Conservation (phyloP, 2,797 vertebrate genomes). For the Neopelma chrysocephalum region DNA sequence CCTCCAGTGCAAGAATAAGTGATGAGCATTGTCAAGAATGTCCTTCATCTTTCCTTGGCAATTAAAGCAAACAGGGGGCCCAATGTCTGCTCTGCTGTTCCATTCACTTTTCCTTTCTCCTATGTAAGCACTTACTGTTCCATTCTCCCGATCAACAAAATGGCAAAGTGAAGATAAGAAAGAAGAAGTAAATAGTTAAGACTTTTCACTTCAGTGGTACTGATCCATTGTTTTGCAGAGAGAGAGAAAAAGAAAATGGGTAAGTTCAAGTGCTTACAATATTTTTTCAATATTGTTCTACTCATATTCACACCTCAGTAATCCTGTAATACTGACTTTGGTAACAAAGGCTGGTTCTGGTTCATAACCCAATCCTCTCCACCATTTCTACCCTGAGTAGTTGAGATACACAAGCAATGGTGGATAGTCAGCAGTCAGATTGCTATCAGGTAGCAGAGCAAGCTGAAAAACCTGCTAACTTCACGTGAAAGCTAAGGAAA, state of each 20-base stretch:
- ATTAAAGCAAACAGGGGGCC: not conserved
- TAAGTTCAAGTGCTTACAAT: not conserved
- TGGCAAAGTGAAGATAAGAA: not conserved
- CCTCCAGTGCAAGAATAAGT: slow-evolving; percentile 17
- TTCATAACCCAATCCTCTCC: not conserved
- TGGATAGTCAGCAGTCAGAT: not conserved
- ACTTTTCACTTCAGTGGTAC: not conserved
- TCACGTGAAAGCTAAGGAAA: not conserved
- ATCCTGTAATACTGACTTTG: not conserved
- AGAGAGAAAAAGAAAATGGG: not conserved
- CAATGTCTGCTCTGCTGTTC: not conserved
- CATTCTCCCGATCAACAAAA: not conserved
- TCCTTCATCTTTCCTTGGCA: slow-evolving; percentile 40
- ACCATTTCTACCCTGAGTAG: not conserved
- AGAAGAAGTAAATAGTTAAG: not conserved
- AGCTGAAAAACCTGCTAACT: not conserved
- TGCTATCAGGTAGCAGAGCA: not conserved
- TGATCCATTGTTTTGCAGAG: not conserved
- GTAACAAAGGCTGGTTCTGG: not conserved
- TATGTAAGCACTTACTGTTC: not conserved
- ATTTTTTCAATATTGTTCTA: not conserved
- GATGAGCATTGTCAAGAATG: slow-evolving; percentile 17
- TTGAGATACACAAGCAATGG: not conserved
- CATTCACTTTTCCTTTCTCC: not conserved
- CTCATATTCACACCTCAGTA: not conserved